Conservation (phyloP, 2,797 vertebrate genomes). For the Pseudochaenichthys georgianus region DNA sequence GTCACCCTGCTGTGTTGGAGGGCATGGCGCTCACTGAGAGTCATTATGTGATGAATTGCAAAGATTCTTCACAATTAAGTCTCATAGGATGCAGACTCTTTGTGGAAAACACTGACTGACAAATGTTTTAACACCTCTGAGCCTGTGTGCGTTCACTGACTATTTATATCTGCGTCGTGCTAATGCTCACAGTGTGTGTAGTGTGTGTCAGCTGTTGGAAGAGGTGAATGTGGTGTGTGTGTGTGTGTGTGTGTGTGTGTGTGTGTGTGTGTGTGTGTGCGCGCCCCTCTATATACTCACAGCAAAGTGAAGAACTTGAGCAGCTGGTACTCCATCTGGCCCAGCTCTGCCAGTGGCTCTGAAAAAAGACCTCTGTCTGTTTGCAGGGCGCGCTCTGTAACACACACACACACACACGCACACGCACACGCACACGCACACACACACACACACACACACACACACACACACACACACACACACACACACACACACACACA, state of each 20-base stretch:
- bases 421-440: conserved; percentile 26
- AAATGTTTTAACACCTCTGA: conserved; percentile 32
- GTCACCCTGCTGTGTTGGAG: background rate
- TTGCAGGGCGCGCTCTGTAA: conserved; percentile 87
- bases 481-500: conserved; percentile 20
- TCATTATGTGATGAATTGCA: background rate
- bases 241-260: no score
- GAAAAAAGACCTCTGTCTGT: conserved; percentile 86
- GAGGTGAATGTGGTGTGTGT: conserved; percentile 34
- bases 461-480: no score
- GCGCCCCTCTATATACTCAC: conserved; percentile 85
- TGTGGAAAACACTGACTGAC: conserved; percentile 15
- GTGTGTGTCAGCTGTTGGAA: conserved; percentile 54
- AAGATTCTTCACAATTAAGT: conserved; percentile 6
- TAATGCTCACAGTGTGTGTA: conserved; percentile 29
- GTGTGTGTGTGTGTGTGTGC: no score
- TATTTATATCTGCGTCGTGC: conserved; percentile 50
- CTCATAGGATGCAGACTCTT: conserved; percentile 1
- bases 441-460: conserved; percentile 9
- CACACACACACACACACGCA: conserved; percentile 46
- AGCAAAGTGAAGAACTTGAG: conserved; percentile 95
- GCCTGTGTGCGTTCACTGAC: conserved; percentile 14
- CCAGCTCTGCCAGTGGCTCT: conserved; percentile 86
- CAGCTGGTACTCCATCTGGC: conserved; percentile 92
- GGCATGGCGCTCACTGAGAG: background rate